Percentiles rank a stretch among this genome's conserved stretches.
phyloP scores from a whole-genome alignment of 35 echinoderm and acorn worm genomes.

The Ophiothrix spiculata region DNA sequence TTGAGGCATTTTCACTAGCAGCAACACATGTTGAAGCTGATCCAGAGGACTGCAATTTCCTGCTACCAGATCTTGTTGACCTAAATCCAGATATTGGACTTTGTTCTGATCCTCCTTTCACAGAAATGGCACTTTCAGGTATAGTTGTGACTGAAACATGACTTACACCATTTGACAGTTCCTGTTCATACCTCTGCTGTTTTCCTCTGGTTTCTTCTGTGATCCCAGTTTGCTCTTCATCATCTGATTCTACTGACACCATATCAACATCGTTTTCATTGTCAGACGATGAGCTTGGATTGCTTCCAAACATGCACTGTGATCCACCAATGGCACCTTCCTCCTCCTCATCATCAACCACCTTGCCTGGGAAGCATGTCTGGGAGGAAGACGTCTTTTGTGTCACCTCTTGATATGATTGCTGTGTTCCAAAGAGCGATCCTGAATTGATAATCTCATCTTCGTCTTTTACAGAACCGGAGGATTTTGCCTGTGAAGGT shows the following conservation, averaged over 20 bases:
- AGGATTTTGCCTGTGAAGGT: neutral
- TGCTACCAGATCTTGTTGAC: neutral
- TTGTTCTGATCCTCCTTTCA: neutral
- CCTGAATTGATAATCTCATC: neutral
- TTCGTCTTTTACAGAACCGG: neutral
- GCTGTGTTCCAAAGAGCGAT: neutral
- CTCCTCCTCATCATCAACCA: neutral
- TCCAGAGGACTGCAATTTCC: neutral
- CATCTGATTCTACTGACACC: neutral
- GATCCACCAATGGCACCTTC: neutral
- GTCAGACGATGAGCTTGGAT: neutral
- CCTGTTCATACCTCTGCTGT: no score
- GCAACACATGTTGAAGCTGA: neutral
- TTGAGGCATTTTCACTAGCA: slow-evolving; percentile 22
- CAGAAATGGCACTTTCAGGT: neutral
- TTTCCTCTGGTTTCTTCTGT: no score
- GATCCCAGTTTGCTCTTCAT: neutral
- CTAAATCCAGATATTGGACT: neutral
- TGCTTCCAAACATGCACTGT: neutral
- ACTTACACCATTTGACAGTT: no score
- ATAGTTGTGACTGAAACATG: neutral
- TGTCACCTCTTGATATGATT: neutral
- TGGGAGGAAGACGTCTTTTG: neutral
- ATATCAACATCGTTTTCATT: neutral
- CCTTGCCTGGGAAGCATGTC: neutral